These are phyloP conservation scores for Pterostichus madidus DNA, from an alignment of 2,888 invertebrate species.

Conservation along the genomic window DNA sequence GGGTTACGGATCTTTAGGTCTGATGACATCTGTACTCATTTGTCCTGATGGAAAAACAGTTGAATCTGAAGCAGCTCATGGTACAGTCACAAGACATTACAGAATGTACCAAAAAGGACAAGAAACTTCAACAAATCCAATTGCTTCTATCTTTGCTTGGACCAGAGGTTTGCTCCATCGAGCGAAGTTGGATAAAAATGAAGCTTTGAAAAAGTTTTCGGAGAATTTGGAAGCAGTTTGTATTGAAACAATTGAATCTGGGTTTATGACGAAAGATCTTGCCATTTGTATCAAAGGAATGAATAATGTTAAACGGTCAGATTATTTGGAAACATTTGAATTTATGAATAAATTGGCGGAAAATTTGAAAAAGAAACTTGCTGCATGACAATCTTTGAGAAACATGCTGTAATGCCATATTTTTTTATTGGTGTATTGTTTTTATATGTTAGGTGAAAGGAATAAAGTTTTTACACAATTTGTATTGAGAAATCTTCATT, in stretches of 20 bases:
- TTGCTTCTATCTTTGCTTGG: conserved; percentile 99
- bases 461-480: conserved; percentile 16
- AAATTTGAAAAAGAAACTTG: conserved; percentile 86
- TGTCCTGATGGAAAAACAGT: conserved; percentile 99
- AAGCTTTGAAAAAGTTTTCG: conserved; percentile 88
- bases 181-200: conserved; percentile 94
- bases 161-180: conserved; percentile 95
- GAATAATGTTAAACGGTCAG: conserved; percentile 86
- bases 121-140: conserved; percentile 99
- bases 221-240: conserved; percentile 93
- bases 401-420: conserved; percentile 49
- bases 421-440: conserved; percentile 21
- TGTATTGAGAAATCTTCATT: not conserved
- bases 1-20: conserved; percentile 96
- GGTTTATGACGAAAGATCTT: conserved; percentile 98
- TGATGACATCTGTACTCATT: conserved; percentile 98
- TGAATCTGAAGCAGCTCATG: conserved; percentile 99
- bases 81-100: conserved; percentile 96
- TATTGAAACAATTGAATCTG: conserved; percentile 95
- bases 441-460: conserved; percentile 21
- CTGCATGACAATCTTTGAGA: conserved; percentile 77
- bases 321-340: conserved; percentile 98
- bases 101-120: conserved; percentile 94
- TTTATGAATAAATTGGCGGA: conserved; percentile 97
- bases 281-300: conserved; percentile 98